These are phyloP conservation scores for Cactoblastis cactorum DNA, from an alignment of 2,888 invertebrate species.

Conservation along the genomic window DNA sequence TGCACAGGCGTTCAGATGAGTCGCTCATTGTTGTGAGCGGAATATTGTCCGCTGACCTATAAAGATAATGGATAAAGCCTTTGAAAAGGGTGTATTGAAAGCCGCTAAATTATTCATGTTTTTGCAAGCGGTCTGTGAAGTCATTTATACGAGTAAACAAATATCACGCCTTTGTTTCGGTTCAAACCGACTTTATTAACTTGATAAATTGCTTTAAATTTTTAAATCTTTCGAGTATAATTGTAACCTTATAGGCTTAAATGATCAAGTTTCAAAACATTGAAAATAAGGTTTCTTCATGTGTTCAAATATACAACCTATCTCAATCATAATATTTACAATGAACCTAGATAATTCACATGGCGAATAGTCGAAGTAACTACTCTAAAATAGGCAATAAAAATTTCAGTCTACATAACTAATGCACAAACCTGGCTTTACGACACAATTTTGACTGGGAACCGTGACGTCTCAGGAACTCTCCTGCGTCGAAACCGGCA, in stretches of 20 bases:
- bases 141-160: background rate
- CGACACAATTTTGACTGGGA: constrained; percentile 89
- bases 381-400: too few relatives aligned
- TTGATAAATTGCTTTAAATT: background rate
- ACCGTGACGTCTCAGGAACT: constrained; percentile 88
- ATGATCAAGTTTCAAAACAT: too few relatives aligned
- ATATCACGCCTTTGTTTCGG: background rate
- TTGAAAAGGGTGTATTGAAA: constrained; percentile 2
- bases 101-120: constrained; percentile 1
- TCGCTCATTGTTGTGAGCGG: constrained; percentile 69
- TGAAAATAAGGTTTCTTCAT: too few relatives aligned
- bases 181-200: background rate
- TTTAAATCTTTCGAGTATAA: background rate
- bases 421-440: constrained; percentile 81
- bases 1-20: constrained; percentile 74
- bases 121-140: background rate
- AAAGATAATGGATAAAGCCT: constrained; percentile 18
- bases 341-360: too few relatives aligned
- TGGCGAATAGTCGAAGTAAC: too few relatives aligned
- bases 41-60: constrained; percentile 73
- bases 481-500: constrained; percentile 88
- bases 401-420: too few relatives aligned
- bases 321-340: too few relatives aligned
- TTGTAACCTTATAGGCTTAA: too few relatives aligned
- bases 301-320: too few relatives aligned